Evolutionary conservation across 23 tunicate genomes (phyloP), one percentile per base, ranked within the genome.

Genomic region (Styela clava): DNA sequence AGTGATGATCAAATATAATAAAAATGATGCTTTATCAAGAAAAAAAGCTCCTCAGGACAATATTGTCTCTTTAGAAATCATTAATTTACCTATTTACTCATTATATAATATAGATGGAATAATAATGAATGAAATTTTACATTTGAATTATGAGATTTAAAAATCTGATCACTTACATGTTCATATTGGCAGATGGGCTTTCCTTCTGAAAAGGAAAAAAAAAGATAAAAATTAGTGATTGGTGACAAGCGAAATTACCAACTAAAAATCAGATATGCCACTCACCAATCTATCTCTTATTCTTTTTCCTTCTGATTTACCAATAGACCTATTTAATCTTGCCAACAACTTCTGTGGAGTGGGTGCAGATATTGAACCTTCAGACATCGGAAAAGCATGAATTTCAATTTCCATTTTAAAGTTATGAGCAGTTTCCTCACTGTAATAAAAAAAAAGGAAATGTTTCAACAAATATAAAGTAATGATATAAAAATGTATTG

Each of bases 271-370:
- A 44, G 9, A 44, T 44, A 12, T 33, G 1, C 26, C 21, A 65
- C 85, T 64, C 31, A 89, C 89, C 79, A 85, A 28, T 74, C 85
- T 82, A 22, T 90, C 86, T 24, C 86, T 81, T 28, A 74, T 69
- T 61, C 90, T 65, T 64, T 86, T 91, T 33, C 97, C 88, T 61
- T 84, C 91, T 21, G 76, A 64, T 52, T 74, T 91, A 16, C 91
- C 90, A 1, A 83, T 74, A 25, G 87, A 79, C 51, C 91, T 69
- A 78, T 91, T 91, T 37, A 91, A 33, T 33, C 91, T 74, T 2
- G 88, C 74, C 20, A 91, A 23, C 0, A 91, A 79, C 62, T 91
- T 91, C 78, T 86, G 97, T 19, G 97, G 97, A 1, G 97, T 91
- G 18, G 91, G 85, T 2, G 97, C 97, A 0, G 97, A 91, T 9